These are phyloP conservation scores for Macroteleia sp. DNA, from an alignment of 2,888 invertebrate genomes.

Conservation along the genomic window DNA sequence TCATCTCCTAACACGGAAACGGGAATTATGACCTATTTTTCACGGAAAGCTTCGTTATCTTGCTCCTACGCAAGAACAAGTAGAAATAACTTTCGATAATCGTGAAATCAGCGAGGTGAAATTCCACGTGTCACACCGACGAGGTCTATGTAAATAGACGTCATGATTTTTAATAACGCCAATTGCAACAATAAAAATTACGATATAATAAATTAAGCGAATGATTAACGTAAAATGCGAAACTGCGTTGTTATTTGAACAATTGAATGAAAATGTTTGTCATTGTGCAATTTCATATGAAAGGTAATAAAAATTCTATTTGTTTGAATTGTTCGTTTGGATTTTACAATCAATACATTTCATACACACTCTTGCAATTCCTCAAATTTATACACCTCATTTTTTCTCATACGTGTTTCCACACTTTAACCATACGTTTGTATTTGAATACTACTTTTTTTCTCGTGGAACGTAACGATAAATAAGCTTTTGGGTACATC, in stretches of 20 bases:
- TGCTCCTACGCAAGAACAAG: slow-evolving; percentile 18
- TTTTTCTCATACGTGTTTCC: slow-evolving; percentile 39
- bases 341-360: slow-evolving; percentile 33
- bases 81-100: slow-evolving; percentile 34
- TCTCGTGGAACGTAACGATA: slow-evolving; percentile 42
- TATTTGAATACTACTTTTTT: slow-evolving; percentile 34
- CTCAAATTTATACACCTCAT: slow-evolving; percentile 27
- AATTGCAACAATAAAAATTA: background rate
- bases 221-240: no score
- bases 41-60: slow-evolving; percentile 17
- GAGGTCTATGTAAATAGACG: background rate
- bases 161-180: background rate
- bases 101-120: slow-evolving; percentile 22
- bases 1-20: slow-evolving; percentile 4
- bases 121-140: slow-evolving; percentile 2
- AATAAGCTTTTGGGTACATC: slow-evolving; percentile 53
- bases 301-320: slow-evolving; percentile 4
- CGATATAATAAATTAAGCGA: background rate
- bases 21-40: slow-evolving; percentile 23
- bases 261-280: no score
- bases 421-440: slow-evolving; percentile 33
- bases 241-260: no score
- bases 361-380: slow-evolving; percentile 6
- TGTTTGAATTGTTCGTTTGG: slow-evolving; percentile 1
- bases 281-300: no score